These are phyloP conservation scores for Poeciliopsis gracilis DNA, from an alignment of 2,797 vertebrate genomes.

Conservation along the genomic window DNA sequence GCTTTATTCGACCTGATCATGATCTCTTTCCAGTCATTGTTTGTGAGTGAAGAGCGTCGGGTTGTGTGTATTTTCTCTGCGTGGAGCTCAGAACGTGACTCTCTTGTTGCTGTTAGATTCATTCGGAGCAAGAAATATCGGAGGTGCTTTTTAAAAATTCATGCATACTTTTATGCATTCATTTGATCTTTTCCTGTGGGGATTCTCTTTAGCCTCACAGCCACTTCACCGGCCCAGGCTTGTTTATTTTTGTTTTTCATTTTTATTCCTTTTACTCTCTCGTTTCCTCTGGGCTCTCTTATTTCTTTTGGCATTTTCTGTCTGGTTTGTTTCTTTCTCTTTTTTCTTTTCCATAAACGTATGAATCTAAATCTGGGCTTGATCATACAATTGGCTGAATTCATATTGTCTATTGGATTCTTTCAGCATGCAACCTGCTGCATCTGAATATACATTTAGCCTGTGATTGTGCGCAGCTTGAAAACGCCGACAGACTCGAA, in stretches of 20 bases:
- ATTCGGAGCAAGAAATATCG: neutral
- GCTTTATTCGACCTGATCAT: neutral
- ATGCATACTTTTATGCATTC: neutral
- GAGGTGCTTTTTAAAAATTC: neutral
- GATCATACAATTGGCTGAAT: neutral
- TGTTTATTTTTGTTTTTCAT: neutral
- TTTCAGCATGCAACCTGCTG: constrained; percentile 21
- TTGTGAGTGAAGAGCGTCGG: neutral
- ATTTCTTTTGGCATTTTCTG: neutral
- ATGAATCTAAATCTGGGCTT: neutral
- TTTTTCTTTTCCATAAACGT: neutral
- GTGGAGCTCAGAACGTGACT: no score
- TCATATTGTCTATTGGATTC: constrained; percentile 5
- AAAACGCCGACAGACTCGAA: no score
- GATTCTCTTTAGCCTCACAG: neutral
- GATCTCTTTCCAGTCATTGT: neutral
- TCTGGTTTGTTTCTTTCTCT: neutral
- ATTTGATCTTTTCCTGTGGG: neutral
- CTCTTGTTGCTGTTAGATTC: neutral
- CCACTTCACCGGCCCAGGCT: neutral
- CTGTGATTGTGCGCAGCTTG: neutral
- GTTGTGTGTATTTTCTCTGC: neutral
- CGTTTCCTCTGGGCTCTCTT: neutral
- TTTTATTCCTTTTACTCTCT: neutral
- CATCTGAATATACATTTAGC: constrained; percentile 32